These are phyloP conservation scores for Apamea monoglypha DNA, from an alignment of 2,888 invertebrate genomes.

Conservation along the genomic window DNA sequence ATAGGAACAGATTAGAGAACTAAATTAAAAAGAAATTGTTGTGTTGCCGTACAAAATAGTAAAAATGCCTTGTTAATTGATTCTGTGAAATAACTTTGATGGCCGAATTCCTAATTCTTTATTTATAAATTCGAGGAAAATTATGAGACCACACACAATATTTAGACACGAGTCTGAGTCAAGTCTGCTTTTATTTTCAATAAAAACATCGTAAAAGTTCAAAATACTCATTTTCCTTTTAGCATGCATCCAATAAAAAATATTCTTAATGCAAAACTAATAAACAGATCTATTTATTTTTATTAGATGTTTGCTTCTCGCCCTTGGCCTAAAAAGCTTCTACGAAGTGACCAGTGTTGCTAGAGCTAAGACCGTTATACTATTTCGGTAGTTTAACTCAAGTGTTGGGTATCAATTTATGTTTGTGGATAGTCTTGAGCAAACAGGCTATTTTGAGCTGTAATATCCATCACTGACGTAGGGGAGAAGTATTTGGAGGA, in stretches of 20 bases:
- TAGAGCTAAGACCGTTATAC: conserved; percentile 53
- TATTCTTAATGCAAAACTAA: conserved; percentile 48
- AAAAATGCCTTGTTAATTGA: background rate
- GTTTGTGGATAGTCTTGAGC: conserved; percentile 56
- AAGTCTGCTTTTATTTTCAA: background rate
- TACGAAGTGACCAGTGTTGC: conserved; percentile 54
- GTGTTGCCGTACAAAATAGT: conserved; percentile 4
- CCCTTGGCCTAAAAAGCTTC: conserved; percentile 70
- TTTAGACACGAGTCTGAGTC: conserved; percentile 1
- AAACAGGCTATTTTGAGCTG: conserved; percentile 68
- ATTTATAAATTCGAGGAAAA: conserved; percentile 3
- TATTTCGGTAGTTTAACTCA: conserved; percentile 36
- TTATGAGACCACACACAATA: conserved; percentile 5
- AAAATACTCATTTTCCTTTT: conserved; percentile 23
- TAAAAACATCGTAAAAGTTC: conserved; percentile 23
- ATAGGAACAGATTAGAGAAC: background rate
- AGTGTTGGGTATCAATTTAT: conserved; percentile 60
- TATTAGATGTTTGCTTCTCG: conserved; percentile 45
- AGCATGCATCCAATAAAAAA: conserved; percentile 31
- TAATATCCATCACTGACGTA: conserved; percentile 66
- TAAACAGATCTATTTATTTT: conserved; percentile 62
- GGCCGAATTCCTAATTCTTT: background rate
- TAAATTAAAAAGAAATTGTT: background rate
- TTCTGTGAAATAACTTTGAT: background rate
- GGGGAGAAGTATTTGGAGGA: conserved; percentile 32